Evolutionary conservation across 2,797 vertebrate genomes (phyloP).

Genomic region (Notoglanidium macrostoma): DNA sequence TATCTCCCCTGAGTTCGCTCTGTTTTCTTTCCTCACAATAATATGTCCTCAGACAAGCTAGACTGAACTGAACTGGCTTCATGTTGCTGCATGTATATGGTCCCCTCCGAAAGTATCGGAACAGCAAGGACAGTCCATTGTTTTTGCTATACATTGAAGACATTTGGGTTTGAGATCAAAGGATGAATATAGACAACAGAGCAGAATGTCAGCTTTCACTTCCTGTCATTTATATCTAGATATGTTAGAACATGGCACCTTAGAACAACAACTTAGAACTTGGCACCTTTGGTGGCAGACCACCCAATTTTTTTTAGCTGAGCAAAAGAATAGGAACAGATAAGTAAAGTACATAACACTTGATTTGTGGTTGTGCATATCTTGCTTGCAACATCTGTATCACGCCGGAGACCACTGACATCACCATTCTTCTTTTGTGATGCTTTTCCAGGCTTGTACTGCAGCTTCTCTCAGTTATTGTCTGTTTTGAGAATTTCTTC

Average conservation of each 20-base stretch:
- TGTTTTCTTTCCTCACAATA: conserved; percentile 43
- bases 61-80: background rate
- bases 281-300: background rate
- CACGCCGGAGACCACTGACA: too few relatives aligned
- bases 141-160: background rate
- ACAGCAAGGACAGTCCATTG: too few relatives aligned
- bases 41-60: conserved; percentile 37
- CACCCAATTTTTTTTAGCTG: background rate
- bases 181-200: background rate
- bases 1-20: conserved; percentile 32
- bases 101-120: background rate
- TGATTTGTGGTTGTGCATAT: background rate
- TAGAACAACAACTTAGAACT: background rate
- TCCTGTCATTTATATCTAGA: background rate
- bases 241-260: background rate
- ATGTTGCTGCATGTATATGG: background rate
- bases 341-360: too few relatives aligned
- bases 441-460: too few relatives aligned
- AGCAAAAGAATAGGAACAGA: background rate
- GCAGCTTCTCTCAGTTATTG: background rate
- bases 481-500: background rate
- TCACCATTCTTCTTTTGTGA: too few relatives aligned
- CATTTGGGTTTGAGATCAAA: background rate
- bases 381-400: too few relatives aligned
- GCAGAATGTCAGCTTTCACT: background rate